A percentile compares a stretch with the other conserved stretches of the same genome.
These are phyloP conservation scores for Cassiopea andromeda DNA, from an alignment of 30 jellyfish, hydroid and myxozoan genomes.

Conservation along the genomic window DNA sequence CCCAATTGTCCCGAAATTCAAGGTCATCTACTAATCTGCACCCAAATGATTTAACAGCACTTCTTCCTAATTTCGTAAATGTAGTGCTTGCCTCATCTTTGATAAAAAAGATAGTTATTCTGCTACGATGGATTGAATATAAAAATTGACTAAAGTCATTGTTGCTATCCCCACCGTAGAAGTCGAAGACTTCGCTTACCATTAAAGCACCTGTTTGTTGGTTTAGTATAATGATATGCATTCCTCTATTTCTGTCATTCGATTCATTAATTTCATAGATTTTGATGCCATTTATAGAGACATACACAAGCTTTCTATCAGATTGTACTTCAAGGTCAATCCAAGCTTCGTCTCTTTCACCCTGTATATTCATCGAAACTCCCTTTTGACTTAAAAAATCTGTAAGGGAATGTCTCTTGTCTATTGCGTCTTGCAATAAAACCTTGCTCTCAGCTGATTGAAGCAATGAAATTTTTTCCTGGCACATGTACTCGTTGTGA, in stretches of 20 bases:
- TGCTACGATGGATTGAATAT: conserved; percentile 79
- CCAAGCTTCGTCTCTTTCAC: not conserved
- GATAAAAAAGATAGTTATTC: conserved; percentile 74
- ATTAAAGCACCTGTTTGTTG: conserved; percentile 82
- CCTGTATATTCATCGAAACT: too few relatives aligned
- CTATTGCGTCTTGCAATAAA: too few relatives aligned
- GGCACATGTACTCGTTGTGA: too few relatives aligned
- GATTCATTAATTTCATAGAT: conserved; percentile 73
- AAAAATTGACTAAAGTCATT: conserved; percentile 78
- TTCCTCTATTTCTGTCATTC: conserved; percentile 72
- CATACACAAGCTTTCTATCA: conserved; percentile 74
- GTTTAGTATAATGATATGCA: conserved; percentile 86
- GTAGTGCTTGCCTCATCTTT: conserved; percentile 92
- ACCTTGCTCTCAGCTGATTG: too few relatives aligned
- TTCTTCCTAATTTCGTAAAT: too few relatives aligned
- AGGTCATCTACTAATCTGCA: conserved; percentile 34
- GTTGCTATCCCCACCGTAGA: conserved; percentile 76
- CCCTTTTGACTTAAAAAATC: too few relatives aligned
- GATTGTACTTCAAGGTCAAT: conserved; percentile 77
- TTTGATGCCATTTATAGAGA: conserved; percentile 72
- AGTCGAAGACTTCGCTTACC: conserved; percentile 83
- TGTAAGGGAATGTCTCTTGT: too few relatives aligned
- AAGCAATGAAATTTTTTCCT: too few relatives aligned
- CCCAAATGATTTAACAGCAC: too few relatives aligned
- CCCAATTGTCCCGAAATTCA: conserved; percentile 92